These are phyloP conservation scores for Napeogenes sylphis DNA, from an alignment of 2,888 invertebrate genomes.

Conservation along the genomic window DNA sequence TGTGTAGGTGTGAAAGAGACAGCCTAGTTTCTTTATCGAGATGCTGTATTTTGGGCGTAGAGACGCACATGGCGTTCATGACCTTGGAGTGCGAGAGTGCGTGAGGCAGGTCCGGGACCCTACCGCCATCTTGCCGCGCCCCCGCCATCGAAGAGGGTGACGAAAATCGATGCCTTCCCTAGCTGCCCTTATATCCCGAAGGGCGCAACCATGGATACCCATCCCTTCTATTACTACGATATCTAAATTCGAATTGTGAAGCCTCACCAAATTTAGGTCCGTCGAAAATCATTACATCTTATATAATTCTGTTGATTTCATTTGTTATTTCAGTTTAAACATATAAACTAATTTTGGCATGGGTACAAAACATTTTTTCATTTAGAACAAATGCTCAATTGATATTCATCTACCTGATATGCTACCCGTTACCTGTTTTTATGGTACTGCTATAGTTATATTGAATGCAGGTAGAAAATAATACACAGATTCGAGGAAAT, in stretches of 20 bases:
- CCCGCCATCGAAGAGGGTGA: slow-evolving; percentile 57
- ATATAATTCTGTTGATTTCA: too few relatives aligned
- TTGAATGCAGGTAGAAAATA: slow-evolving; percentile 11
- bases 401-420: slow-evolving; percentile 14
- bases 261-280: background rate
- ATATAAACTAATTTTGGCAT: too few relatives aligned
- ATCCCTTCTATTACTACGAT: slow-evolving; percentile 38
- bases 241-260: slow-evolving; percentile 9
- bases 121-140: slow-evolving; percentile 64
- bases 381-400: too few relatives aligned
- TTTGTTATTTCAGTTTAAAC: too few relatives aligned
- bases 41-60: slow-evolving; percentile 69
- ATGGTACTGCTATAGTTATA: slow-evolving; percentile 7
- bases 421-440: slow-evolving; percentile 14
- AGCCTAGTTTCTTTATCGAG: slow-evolving; percentile 48
- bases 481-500: slow-evolving; percentile 18
- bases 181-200: slow-evolving; percentile 56
- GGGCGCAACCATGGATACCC: slow-evolving; percentile 58
- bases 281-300: background rate
- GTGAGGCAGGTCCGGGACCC: slow-evolving; percentile 74
- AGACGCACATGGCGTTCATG: slow-evolving; percentile 61
- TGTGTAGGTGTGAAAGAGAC: slow-evolving; percentile 49
- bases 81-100: slow-evolving; percentile 63
- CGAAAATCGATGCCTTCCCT: slow-evolving; percentile 75
- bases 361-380: background rate